Evolutionary conservation across 2,888 invertebrate genomes (phyloP), one percentile per base, ranked within the genome.

Genomic region (Drosophila setosimentum): DNA sequence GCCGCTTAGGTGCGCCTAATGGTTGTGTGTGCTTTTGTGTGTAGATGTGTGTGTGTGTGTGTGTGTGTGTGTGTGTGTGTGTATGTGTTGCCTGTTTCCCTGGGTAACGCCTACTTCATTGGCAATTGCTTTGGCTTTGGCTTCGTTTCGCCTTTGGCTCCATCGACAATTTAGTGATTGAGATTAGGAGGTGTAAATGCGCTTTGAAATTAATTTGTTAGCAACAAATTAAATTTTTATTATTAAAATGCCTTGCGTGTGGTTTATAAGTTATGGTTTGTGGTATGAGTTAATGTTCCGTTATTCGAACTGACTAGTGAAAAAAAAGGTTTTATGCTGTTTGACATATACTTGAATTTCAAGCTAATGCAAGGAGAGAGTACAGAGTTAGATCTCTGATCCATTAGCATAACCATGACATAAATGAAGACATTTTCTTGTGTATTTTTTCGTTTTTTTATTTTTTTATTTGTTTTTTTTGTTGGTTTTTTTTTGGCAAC

Each of bases 161-260:
- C 78, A 71, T 81, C 78, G 81, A 81, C 85, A 84, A 87, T 87
- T 87, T 79, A 84, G 78, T 89, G 87, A 87, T 89, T 85, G 79
- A 79, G 89, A 86, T 87, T 90, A 90, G 83, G 89, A 90, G 90
- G 90, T 90, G 90, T 90, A 89, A 89, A 90, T 89, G 89, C 82
- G 78, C 87, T 82, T 87, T 65, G 79, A 89, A 90, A 90, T 90
- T 89, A 89, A 89, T 89, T 89, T 89, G 82, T 82, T 78, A 76
- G 76, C 78, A 77, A 84, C 89, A 90, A 89, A 89, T 90, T 90
- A 89, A 90, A 90, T 82, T 83, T 90, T 89, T 83, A 83, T 89
- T 82, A 83, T 90, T 83, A 78, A 89, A 83, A 87, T 79, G 85
- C 69, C 65, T 89, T 71, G 83, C 83, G 82, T 88, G 83, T 85